Percentiles rank a stretch among this genome's conserved stretches.
Evolutionary conservation across 2,888 invertebrate species (phyloP).

Genomic region (Ceraclea dissimilis): DNA sequence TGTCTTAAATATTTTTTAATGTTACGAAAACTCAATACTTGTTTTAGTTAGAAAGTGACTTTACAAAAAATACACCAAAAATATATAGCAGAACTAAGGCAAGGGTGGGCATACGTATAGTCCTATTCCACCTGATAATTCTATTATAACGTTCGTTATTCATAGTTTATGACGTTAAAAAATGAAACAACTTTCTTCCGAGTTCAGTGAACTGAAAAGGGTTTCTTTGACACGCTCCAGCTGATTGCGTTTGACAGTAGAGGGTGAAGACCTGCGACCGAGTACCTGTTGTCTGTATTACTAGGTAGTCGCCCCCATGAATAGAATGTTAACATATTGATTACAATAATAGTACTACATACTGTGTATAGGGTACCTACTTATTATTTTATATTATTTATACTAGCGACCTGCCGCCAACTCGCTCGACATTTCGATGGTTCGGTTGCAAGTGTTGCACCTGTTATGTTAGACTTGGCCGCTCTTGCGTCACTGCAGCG

Average conservation of each 20-base stretch:
- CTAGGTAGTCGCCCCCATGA: not conserved
- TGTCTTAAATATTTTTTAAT: too few relatives aligned
- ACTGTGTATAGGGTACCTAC: not conserved
- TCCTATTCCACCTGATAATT: not conserved
- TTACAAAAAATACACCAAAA: too few relatives aligned
- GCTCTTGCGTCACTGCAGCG: slow-evolving; percentile 23
- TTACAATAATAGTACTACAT: not conserved
- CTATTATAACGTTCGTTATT: not conserved
- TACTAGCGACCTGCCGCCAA: too few relatives aligned
- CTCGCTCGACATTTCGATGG: not conserved
- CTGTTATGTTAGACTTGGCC: slow-evolving; percentile 25
- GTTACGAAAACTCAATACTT: too few relatives aligned
- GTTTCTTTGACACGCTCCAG: not conserved
- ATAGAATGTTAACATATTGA: not conserved
- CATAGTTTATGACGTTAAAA: too few relatives aligned
- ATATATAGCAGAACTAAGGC: too few relatives aligned
- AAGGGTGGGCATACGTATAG: too few relatives aligned
- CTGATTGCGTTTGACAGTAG: not conserved
- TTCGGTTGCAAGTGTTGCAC: slow-evolving; percentile 11
- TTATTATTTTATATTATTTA: too few relatives aligned
- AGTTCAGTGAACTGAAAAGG: not conserved
- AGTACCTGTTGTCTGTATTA: not conserved
- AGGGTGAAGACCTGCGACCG: not conserved
- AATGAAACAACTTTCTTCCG: not conserved
- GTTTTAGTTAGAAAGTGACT: too few relatives aligned